Conservation (phyloP, 2,797 vertebrate genomes). For the Sylvilagus floridanus region DNA sequence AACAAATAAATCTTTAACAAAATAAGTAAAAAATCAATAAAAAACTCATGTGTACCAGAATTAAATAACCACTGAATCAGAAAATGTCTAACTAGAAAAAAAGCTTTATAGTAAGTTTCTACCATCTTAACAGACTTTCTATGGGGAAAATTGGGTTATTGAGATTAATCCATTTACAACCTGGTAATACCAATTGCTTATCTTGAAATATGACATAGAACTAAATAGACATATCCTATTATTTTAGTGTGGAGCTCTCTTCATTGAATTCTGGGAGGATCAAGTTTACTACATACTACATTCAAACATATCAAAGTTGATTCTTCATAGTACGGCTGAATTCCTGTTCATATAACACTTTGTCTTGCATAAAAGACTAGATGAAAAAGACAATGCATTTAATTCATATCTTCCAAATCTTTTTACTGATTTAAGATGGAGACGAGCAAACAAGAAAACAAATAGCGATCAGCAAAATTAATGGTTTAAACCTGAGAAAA, state of each 20-base stretch:
- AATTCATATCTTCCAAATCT: not conserved
- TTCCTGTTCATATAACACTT: conserved; percentile 19
- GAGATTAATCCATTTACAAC: not conserved
- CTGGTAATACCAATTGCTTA: not conserved
- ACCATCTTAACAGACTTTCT: not conserved
- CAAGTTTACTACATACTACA: not conserved
- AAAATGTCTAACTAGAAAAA: not conserved
- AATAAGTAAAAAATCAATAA: not conserved
- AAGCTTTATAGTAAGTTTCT: not conserved
- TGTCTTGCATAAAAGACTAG: not conserved
- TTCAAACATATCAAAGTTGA: not conserved
- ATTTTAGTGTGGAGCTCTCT: not conserved
- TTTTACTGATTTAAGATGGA: conserved; percentile 27
- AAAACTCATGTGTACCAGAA: not conserved
- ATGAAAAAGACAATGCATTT: not conserved
- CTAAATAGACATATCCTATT: not conserved
- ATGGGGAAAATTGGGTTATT: not conserved
- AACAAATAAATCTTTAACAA: no score
- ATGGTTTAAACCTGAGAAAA: not conserved
- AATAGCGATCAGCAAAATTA: not conserved
- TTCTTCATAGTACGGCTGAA: not conserved
- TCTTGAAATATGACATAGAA: conserved; percentile 8
- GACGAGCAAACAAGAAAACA: not conserved
- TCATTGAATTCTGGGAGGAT: not conserved
- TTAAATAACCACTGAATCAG: not conserved